These are phyloP conservation scores for mouse (Mus musculus) DNA, from an alignment of 2,113 vertebrate species.

Conservation along the genomic window GRCm39 chr5:81647501-81648000, in stretches of 20 bases:
- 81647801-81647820: neutral
- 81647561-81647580: neutral
- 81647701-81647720: neutral
- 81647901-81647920: neutral
- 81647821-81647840: neutral
- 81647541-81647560: neutral
- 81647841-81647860: neutral
- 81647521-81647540: neutral
- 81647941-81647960: neutral
- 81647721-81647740: neutral
- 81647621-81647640: neutral
- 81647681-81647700: neutral
- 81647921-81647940: neutral
- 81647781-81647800: neutral
- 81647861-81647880: neutral
- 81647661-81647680: neutral
- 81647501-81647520: neutral
- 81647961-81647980: neutral
- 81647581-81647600: neutral
- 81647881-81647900: neutral
- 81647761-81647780: neutral
- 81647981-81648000: neutral
- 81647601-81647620: neutral
- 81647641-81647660: conserved; percentile 40
- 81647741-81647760: neutral